Evolutionary conservation across 2,797 vertebrate genomes (phyloP), one percentile per base, ranked within the genome.

Genomic region (Spinus olivaceus): DNA sequence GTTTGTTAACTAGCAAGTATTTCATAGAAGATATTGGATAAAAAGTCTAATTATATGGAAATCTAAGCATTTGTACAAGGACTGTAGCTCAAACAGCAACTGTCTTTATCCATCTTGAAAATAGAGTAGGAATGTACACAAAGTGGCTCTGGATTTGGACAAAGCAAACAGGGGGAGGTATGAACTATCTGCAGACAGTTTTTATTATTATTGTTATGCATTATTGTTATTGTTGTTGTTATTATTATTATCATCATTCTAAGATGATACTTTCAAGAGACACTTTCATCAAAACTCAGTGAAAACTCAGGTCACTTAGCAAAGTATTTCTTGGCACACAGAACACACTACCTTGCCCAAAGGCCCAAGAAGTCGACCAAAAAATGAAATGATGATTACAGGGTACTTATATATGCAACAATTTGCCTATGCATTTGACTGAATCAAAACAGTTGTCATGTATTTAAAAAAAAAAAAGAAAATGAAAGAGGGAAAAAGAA

Each of bases 401-500:
- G 6, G 2, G 6, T 72, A 53, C 61, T 92, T 50, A 59, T 12
- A 78, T 7, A 50, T 7, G 28, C 30, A 88, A 78, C 15, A 16
- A 67, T 37, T 76, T 53, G 33, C 35, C 24, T 49, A 3, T 1
- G 9, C 13, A 67, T 18, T 61, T 7, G 32, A n/a, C 27, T 56
- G 54, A 14, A 86, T 21, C 24, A 72, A 60, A 88, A 73, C 3
- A 51, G 35, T 12, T 79, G 21, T 8, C 4, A 11, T 10, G 9
- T 57, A 53, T 21, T 42, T 1, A 9, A 39, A 49, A 30, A 28
- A 25, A 37, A 25, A 28, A 33, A 39, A 17, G 8, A 35, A 30
- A 54, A 30, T 1, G 0, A 20, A 37, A 6, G 3, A 2, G 3
- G 8, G 4, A 2, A 41, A 56, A 44, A 33, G 6, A 28, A 37